A percentile compares a stretch with the other conserved stretches of the same genome.
Evolutionary conservation across 2,888 invertebrate genomes (phyloP).

Genomic region (Acleris emargana): DNA sequence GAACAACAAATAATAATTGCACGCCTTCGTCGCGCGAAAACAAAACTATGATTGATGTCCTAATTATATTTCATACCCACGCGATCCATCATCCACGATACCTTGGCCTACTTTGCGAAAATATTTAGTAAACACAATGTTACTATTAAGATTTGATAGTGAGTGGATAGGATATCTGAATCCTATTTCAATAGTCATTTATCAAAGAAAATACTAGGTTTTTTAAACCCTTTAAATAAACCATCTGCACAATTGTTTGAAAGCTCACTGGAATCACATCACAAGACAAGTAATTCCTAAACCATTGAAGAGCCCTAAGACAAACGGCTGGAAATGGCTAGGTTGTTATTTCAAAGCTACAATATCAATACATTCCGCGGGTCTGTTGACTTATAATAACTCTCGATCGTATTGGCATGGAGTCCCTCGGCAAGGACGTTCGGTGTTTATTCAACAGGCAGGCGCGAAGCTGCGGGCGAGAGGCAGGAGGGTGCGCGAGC

Average conservation of each 20-base stretch:
- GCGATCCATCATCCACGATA: slow-evolving; percentile 28
- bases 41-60: slow-evolving; percentile 33
- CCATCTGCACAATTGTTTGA: neutral
- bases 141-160: slow-evolving; percentile 31
- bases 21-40: slow-evolving; percentile 28
- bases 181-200: neutral
- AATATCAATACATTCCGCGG: slow-evolving; percentile 23
- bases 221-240: neutral
- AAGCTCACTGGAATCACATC: neutral
- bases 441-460: slow-evolving; percentile 56
- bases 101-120: slow-evolving; percentile 33
- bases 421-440: slow-evolving; percentile 37
- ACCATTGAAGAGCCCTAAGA: neutral
- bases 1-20: slow-evolving; percentile 35
- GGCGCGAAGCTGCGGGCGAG: slow-evolving; percentile 33
- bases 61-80: slow-evolving; percentile 34
- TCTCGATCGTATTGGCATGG: slow-evolving; percentile 29
- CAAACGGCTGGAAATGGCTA: slow-evolving; percentile 22
- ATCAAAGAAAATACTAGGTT: too few relatives aligned
- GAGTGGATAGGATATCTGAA: slow-evolving; percentile 26
- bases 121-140: slow-evolving; percentile 35
- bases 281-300: neutral
- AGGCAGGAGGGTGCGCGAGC: slow-evolving; percentile 52
- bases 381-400: slow-evolving; percentile 33
- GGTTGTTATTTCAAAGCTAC: slow-evolving; percentile 25